Percentiles rank a stretch among this genome's conserved stretches.
phyloP scores from a whole-genome alignment of 2,113 vertebrate genomes.

The Eidolon helvum region DNA sequence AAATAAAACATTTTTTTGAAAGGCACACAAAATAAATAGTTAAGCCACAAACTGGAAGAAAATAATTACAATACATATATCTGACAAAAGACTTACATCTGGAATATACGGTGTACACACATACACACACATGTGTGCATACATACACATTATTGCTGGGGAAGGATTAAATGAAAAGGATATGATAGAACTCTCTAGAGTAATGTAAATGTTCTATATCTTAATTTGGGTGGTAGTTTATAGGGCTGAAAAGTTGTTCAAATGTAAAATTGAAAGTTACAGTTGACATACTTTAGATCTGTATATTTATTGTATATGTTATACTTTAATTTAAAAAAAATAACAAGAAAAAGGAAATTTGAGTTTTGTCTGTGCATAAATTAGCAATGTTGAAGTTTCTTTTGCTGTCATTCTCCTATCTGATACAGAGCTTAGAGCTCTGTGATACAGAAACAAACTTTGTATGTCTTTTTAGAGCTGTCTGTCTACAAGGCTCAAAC shows the following conservation, averaged over 20 bases:
- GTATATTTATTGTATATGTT: background rate
- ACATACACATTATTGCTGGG: background rate
- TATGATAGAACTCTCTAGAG: background rate
- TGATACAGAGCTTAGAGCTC: background rate
- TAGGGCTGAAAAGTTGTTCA: background rate
- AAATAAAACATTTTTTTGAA: slow-evolving; percentile 13
- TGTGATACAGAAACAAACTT: background rate
- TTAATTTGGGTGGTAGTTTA: background rate
- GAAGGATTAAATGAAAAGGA: background rate
- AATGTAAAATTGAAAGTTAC: background rate
- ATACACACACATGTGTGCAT: rapidly evolving
- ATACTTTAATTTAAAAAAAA: background rate
- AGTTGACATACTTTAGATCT: background rate
- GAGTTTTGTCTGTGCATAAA: background rate
- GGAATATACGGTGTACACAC: background rate
- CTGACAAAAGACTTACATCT: background rate
- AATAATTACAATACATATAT: background rate
- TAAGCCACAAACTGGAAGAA: background rate
- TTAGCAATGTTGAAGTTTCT: background rate
- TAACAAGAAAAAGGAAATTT: background rate
- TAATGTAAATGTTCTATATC: background rate
- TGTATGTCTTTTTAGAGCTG: background rate
- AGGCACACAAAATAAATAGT: background rate
- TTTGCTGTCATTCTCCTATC: background rate
- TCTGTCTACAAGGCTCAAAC: background rate